Conservation (phyloP, 2,888 invertebrate species). For the Calliopum simillimum region DNA sequence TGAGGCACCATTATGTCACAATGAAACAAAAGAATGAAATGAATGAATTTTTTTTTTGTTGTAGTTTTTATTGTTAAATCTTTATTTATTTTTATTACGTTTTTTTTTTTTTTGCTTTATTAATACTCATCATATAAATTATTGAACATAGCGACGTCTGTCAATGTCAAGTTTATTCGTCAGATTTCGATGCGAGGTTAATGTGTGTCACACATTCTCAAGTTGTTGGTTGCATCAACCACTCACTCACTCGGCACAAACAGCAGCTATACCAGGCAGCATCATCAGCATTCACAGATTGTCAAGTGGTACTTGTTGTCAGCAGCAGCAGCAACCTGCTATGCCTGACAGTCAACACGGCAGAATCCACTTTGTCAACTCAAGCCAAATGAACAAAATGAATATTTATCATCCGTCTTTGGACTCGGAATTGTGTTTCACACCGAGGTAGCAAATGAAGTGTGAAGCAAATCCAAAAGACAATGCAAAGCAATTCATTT, state of each 20-base stretch:
- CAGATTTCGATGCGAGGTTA: constrained; percentile 56
- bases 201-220: constrained; percentile 35
- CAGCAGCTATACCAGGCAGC: constrained; percentile 19
- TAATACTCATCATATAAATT: too few species aligned
- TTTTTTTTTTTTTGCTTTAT: too few species aligned
- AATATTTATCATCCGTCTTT: constrained; percentile 20
- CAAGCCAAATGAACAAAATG: constrained; percentile 14
- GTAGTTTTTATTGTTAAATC: too few species aligned
- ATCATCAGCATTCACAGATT: constrained; percentile 50
- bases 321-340: constrained; percentile 24
- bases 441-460: not conserved
- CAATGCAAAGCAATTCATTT: constrained; percentile 22
- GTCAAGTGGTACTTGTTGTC: constrained; percentile 61
- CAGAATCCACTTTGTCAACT: constrained; percentile 33
- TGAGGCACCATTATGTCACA: too few species aligned
- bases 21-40: too few species aligned
- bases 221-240: constrained; percentile 34
- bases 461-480: not conserved
- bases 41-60: too few species aligned
- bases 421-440: not conserved
- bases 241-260: constrained; percentile 34
- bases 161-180: constrained; percentile 61
- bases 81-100: too few species aligned
- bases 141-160: constrained; percentile 35
- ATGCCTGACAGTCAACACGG: constrained; percentile 26